phyloP scores from a whole-genome alignment of 2,888 invertebrate species.

The Carterocephalus palaemon region DNA sequence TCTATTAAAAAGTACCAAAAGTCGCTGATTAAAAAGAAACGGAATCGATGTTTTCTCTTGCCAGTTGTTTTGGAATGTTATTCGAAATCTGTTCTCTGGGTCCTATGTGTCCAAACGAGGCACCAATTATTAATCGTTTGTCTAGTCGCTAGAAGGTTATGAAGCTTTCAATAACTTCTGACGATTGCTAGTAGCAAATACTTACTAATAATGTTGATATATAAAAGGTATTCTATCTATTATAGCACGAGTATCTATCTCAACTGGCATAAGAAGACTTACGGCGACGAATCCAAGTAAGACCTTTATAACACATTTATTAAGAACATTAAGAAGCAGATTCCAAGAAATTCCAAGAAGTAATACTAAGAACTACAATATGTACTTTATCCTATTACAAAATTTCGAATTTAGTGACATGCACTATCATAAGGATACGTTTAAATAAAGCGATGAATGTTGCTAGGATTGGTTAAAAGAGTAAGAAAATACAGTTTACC shows the following conservation, averaged over 20 bases:
- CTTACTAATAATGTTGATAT: too few species aligned
- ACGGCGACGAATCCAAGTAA: conserved; percentile 23
- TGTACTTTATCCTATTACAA: not conserved
- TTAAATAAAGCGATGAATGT: conserved; percentile 11
- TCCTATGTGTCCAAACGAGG: too few species aligned
- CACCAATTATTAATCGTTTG: too few species aligned
- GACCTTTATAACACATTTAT: conserved; percentile 24
- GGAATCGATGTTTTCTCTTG: too few species aligned
- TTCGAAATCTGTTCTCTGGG: too few species aligned
- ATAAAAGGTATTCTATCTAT: too few species aligned
- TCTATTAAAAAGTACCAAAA: too few species aligned
- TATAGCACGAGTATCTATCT: too few species aligned
- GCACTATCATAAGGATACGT: conserved; percentile 2
- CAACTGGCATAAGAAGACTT: conserved; percentile 19
- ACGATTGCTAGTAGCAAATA: conserved; percentile 11
- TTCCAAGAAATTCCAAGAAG: conserved; percentile 3
- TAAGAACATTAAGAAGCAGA: conserved; percentile 20
- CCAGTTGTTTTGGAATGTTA: too few species aligned
- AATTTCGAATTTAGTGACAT: conserved; percentile 24
- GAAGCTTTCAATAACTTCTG: too few species aligned
- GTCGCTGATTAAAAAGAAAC: too few species aligned
- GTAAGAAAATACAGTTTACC: not conserved
- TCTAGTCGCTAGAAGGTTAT: too few species aligned
- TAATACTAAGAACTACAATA: not conserved
- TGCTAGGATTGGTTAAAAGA: not conserved